A percentile compares a stretch with the other conserved stretches of the same genome.
Evolutionary conservation across 2,113 vertebrate genomes (phyloP).

Genomic region (Microtus pennsylvanicus): DNA sequence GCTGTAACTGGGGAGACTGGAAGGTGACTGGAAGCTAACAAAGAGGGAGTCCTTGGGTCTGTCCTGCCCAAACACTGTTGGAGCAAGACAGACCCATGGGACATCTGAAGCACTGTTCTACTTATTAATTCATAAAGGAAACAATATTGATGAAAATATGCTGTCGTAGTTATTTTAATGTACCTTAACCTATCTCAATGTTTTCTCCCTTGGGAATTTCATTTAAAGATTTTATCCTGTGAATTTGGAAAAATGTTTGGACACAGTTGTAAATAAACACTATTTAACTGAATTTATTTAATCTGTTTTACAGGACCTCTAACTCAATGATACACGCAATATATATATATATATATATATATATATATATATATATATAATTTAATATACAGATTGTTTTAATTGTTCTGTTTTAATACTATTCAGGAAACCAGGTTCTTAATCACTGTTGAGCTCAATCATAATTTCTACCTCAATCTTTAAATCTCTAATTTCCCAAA

Average conservation of each 20-base stretch:
- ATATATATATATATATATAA: not conserved
- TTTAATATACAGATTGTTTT: slow-evolving; percentile 29
- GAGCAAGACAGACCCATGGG: not conserved
- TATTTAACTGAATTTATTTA: slow-evolving; percentile 27
- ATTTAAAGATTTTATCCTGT: not conserved
- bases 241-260: slow-evolving; percentile 33
- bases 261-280: not conserved
- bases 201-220: slow-evolving; percentile 46
- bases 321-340: not conserved
- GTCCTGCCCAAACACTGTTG: not conserved
- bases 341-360: not conserved
- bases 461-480: slow-evolving; percentile 53
- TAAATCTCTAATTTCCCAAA: slow-evolving; percentile 59
- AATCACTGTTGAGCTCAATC: not conserved
- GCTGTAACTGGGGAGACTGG: not conserved
- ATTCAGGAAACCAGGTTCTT: slow-evolving; percentile 49
- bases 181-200: not conserved
- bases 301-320: not conserved
- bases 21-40: not conserved
- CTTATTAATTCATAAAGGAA: not conserved
- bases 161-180: slow-evolving; percentile 4
- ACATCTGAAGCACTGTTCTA: not conserved
- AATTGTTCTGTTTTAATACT: slow-evolving; percentile 57
- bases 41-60: not conserved
- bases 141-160: slow-evolving; percentile 9